Conservation (phyloP, 2,888 invertebrate genomes). For the Anaspis maculata region DNA sequence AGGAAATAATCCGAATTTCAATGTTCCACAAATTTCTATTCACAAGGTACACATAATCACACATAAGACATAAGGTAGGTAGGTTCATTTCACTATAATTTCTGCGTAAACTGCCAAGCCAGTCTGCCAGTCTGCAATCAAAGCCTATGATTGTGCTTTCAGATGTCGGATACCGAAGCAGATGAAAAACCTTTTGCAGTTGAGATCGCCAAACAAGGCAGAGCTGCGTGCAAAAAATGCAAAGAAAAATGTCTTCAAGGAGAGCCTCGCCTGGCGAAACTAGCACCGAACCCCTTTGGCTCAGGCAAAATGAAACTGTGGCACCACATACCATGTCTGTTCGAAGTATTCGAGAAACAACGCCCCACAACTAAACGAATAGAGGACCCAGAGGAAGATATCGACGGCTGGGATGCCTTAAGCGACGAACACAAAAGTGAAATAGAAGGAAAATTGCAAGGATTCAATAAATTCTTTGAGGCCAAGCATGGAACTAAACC, state of each 20-base stretch:
- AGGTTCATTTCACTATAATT: too few species aligned
- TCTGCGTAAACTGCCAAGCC: too few species aligned
- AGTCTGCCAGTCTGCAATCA: too few species aligned
- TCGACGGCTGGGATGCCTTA: conserved; percentile 67
- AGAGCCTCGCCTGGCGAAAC: conserved; percentile 66
- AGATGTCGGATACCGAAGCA: conserved; percentile 9
- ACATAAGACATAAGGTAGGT: too few species aligned
- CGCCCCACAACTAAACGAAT: conserved; percentile 75
- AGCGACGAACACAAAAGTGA: conserved; percentile 57
- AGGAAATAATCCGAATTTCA: too few species aligned
- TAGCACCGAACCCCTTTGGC: conserved; percentile 69
- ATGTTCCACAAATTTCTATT: too few species aligned
- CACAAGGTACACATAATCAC: too few species aligned
- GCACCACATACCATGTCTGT: conserved; percentile 73
- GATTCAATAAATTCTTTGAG: conserved; percentile 49
- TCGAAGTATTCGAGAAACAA: conserved; percentile 71
- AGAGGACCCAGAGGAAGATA: conserved; percentile 59
- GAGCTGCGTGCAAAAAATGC: conserved; percentile 81
- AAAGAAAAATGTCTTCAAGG: conserved; percentile 69
- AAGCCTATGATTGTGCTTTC: too few species aligned
- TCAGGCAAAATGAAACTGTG: conserved; percentile 73
- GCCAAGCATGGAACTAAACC: conserved; percentile 46
- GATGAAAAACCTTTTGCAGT: conserved; percentile 56
- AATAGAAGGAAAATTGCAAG: conserved; percentile 56
- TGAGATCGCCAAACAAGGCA: conserved; percentile 73